Conservation (phyloP, 1,140 invertebrate species). For the Holcopasites calliopsidis region DNA sequence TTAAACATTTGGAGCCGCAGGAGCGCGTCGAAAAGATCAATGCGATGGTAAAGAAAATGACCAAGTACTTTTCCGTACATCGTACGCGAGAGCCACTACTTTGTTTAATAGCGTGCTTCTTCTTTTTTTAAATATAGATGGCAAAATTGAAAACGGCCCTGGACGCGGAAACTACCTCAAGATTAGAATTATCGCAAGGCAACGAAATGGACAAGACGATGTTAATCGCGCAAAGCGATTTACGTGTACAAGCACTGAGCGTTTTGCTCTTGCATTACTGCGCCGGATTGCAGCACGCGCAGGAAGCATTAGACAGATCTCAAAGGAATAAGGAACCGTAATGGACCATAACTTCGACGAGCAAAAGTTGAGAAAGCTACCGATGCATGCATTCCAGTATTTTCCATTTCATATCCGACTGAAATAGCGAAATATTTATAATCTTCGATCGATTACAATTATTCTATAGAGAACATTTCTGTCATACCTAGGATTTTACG, state of each 20-base stretch:
- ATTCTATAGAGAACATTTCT: not conserved
- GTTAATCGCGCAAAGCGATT: constrained; percentile 84
- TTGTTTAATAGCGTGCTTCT: no score
- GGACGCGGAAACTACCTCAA: constrained; percentile 82
- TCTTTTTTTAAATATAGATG: constrained; percentile 80
- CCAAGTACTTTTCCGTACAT: no score
- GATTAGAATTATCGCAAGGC: constrained; percentile 72
- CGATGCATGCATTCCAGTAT: not conserved
- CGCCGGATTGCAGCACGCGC: constrained; percentile 86
- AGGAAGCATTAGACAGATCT: constrained; percentile 78
- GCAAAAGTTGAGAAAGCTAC: not conserved
- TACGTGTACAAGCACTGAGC: constrained; percentile 88
- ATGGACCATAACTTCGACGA: not conserved
- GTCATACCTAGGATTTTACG: not conserved
- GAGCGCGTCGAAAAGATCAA: constrained; percentile 85
- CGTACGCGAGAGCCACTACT: no score
- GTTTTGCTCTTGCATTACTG: constrained; percentile 93
- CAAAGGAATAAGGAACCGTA: constrained; percentile 56
- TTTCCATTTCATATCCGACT: no score
- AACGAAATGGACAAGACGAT: constrained; percentile 80
- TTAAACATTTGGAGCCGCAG: constrained; percentile 82
- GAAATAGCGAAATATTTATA: no score
- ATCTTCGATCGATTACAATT: not conserved
- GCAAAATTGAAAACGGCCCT: constrained; percentile 87
- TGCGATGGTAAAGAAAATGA: constrained; percentile 81